Conservation (phyloP, 2,113 vertebrate genomes). For the Dunckerocampus dactyliophorus region DNA sequence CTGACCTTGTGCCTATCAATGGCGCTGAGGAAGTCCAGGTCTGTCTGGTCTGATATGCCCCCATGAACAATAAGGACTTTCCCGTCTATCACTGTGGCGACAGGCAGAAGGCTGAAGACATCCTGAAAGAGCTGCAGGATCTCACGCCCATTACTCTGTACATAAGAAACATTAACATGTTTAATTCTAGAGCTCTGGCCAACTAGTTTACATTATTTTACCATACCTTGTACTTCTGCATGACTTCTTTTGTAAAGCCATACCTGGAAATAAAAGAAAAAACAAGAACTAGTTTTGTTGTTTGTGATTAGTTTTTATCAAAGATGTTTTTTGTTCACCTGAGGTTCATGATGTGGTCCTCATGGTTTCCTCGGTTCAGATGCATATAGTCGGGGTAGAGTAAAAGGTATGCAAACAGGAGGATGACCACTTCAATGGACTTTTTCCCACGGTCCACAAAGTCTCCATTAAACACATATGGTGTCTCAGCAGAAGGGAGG, state of each 20-base stretch:
- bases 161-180: background rate
- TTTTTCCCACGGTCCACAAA: slow-evolving; percentile 95
- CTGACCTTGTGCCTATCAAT: slow-evolving; percentile 87
- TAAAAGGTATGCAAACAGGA: slow-evolving; percentile 87
- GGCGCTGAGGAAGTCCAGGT: slow-evolving; percentile 80
- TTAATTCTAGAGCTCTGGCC: background rate
- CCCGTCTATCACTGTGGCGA: slow-evolving; percentile 87
- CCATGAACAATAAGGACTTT: slow-evolving; percentile 92
- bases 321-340: slow-evolving; percentile 65
- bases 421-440: slow-evolving; percentile 86
- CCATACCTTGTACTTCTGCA: slow-evolving; percentile 89
- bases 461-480: slow-evolving; percentile 94
- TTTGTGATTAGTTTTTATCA: background rate
- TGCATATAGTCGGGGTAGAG: slow-evolving; percentile 88
- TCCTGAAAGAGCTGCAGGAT: slow-evolving; percentile 85
- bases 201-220: background rate
- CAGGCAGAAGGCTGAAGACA: slow-evolving; percentile 86
- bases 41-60: slow-evolving; percentile 89
- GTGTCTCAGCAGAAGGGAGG: slow-evolving; percentile 84
- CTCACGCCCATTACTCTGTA: slow-evolving; percentile 77
- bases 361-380: slow-evolving; percentile 95
- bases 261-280: slow-evolving; percentile 75
- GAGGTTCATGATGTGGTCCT: slow-evolving; percentile 94
- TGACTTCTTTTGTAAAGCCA: slow-evolving; percentile 92
- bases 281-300: too few relatives aligned